Conservation (phyloP, 1,140 invertebrate species). For the Battus philenor region DNA sequence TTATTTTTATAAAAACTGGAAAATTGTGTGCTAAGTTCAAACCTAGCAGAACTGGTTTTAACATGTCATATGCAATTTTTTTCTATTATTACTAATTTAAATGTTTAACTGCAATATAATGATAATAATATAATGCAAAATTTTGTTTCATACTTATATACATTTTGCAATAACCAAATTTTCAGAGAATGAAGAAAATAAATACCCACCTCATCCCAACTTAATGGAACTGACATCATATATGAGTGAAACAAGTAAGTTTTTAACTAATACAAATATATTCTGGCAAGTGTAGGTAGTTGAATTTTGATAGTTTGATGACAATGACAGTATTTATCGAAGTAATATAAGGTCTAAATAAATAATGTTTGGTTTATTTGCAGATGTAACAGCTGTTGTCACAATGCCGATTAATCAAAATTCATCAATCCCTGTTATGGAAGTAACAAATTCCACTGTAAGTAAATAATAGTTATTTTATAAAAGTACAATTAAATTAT, state of each 20-base stretch:
- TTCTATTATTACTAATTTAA: no score
- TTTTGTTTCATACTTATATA: no score
- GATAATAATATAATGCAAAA: no score
- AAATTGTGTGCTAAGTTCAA: no score
- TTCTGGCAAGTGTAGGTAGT: conserved; percentile 6
- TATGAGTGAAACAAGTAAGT: conserved; percentile 70
- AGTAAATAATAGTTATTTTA: conserved; percentile 27
- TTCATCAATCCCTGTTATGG: conserved; percentile 67
- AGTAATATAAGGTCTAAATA: no score
- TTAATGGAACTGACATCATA: conserved; percentile 67
- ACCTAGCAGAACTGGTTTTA: no score
- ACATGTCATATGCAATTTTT: no score
- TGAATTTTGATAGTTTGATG: neutral
- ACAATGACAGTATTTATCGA: no score
- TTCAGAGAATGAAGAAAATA: conserved; percentile 60
- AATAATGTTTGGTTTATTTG: conserved; percentile 18
- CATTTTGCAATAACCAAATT: no score
- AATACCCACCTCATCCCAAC: conserved; percentile 58
- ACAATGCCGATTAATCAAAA: conserved; percentile 66
- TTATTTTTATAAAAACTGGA: no score
- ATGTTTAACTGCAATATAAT: no score
- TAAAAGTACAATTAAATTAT: no score
- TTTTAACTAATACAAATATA: conserved; percentile 16
- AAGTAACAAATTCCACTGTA: conserved; percentile 67
- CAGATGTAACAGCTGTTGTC: conserved; percentile 44